These are phyloP conservation scores for Periophthalmodon schlosseri DNA, from an alignment of 2,113 vertebrate genomes.

Conservation along the genomic window DNA sequence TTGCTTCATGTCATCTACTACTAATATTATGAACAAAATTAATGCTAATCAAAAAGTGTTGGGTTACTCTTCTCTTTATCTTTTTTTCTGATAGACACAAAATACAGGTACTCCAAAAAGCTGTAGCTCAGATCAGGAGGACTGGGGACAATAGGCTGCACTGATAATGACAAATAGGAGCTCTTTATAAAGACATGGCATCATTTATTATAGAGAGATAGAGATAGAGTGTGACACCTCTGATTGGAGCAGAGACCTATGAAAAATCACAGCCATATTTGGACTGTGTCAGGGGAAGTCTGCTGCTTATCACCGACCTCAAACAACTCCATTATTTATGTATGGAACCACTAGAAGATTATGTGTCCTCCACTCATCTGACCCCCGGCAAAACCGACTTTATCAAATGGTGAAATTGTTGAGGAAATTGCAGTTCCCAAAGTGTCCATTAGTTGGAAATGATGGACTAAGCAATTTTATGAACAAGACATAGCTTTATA, in stretches of 20 bases:
- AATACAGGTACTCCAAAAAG: neutral
- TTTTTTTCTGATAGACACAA: too few species aligned
- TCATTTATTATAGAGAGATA: slow-evolving; percentile 24
- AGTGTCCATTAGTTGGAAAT: neutral
- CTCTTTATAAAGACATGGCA: slow-evolving; percentile 5
- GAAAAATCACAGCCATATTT: slow-evolving; percentile 44
- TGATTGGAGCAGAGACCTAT: slow-evolving; percentile 38
- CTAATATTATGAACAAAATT: too few species aligned
- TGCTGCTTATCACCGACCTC: slow-evolving; percentile 32
- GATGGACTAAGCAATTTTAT: neutral
- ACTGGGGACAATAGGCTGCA: neutral
- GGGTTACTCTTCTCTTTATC: too few species aligned
- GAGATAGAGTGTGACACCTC: slow-evolving; percentile 35
- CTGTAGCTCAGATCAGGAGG: neutral
- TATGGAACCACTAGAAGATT: neutral
- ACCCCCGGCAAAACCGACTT: neutral
- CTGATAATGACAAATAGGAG: slow-evolving; percentile 23
- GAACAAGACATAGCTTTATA: too few species aligned
- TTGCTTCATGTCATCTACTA: too few species aligned
- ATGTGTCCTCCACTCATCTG: neutral
- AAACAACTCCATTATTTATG: slow-evolving; percentile 21
- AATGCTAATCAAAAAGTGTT: too few species aligned
- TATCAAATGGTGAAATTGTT: slow-evolving; percentile 8
- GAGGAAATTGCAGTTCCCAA: neutral
- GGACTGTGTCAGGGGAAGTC: slow-evolving; percentile 33